A percentile compares a stretch with the other conserved stretches of the same genome.
Evolutionary conservation across 2,113 vertebrate genomes (phyloP).

Genomic region (Colius striatus): DNA sequence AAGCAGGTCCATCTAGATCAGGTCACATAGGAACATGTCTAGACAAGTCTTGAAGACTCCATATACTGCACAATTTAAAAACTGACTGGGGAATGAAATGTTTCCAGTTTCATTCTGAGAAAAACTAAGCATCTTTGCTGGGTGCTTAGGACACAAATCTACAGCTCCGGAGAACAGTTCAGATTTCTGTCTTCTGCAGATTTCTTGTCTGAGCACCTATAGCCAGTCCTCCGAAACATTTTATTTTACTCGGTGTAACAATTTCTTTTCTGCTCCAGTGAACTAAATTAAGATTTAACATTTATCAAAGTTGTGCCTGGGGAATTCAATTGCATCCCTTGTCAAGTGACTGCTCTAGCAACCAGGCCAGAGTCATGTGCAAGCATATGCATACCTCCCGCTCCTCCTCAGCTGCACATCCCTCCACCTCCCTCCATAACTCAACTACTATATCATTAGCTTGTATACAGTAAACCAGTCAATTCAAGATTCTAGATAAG

Average conservation of each 20-base stretch:
- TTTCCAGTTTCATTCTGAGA: not conserved
- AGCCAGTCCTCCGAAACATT: not conserved
- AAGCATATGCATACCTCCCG: not conserved
- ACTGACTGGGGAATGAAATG: not conserved
- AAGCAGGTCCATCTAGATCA: no score
- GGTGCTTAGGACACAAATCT: not conserved
- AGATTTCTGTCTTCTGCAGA: not conserved
- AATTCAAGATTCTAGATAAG: not conserved
- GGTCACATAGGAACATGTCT: no score
- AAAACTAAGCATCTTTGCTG: not conserved
- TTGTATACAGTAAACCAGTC: not conserved
- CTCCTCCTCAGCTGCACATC: no score
- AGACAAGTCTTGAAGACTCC: no score
- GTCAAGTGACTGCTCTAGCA: not conserved
- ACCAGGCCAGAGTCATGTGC: not conserved
- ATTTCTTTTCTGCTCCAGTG: not conserved
- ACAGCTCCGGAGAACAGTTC: not conserved
- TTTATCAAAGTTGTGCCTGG: not conserved
- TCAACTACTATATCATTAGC: not conserved
- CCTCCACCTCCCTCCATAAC: not conserved
- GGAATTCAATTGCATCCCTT: not conserved
- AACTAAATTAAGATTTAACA: not conserved
- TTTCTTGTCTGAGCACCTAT: not conserved
- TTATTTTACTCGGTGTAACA: not conserved
- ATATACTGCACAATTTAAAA: not conserved